Base-by-base conservation (phyloP, 2,113 vertebrate species). In the Phyllostomus hastatus region DNA sequence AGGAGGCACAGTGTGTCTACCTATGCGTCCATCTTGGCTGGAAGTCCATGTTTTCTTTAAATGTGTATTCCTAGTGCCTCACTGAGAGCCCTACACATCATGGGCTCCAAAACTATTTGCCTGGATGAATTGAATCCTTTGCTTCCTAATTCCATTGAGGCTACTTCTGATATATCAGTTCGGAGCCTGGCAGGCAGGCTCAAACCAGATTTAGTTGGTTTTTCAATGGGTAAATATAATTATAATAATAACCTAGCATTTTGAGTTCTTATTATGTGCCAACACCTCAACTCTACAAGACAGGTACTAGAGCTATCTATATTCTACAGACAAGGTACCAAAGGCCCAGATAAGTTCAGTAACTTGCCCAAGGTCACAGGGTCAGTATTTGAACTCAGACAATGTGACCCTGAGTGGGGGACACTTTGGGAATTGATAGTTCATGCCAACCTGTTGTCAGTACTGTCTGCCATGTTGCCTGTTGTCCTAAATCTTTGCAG, bases 351-450 rank as follows among this genome's bases (percentile, higher is more conserved):
- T 80, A 75, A 59, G 20, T 78, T 94, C 75, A 92, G 50, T 35
- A 67, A 92, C 33, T 90, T 83, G 20, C 24, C 14, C 67, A 76
- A 76, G 79, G 91, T 95, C 57, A 84, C 50, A 89, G 57, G 96
- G 31, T 35, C 50, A n/a, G 72, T 31, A 73, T 82, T 82, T 52
- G 61, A 64, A 61, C 52, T 72, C 76, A 64, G 54, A 48, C 5
- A 35, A 15, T 48, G 73, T 82, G 59, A 96, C 73, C 57, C 41
- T 43, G 52, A 84, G 67, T 70, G 0, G 3, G 67, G 12, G n/a
- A 69, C 7, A 41, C 35, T 26, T 28, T 38, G 33, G 90, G 72
- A 78, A 85, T n/a, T 35, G 83, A 94, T 61, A 61, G 43, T 10
- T 64, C n/a, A 1, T 57, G 35, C 64, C 64, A 61, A 90, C 72